Evolutionary conservation across 2,113 vertebrate species (phyloP), one percentile per base, ranked within the genome.

Genomic region (Notothenia coriiceps): DNA sequence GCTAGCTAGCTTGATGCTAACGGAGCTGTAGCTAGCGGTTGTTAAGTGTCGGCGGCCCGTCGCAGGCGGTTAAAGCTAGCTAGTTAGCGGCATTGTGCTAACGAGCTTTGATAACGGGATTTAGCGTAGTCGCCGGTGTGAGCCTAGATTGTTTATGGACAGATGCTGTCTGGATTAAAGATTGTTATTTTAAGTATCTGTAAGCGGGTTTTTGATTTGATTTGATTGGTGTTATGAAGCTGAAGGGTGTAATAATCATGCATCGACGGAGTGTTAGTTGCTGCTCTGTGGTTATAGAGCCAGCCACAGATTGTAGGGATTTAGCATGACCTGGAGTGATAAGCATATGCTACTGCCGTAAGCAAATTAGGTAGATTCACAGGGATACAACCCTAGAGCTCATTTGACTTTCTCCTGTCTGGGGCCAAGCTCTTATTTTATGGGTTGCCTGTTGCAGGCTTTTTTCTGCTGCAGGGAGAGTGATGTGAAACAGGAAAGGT

Each of bases 31-130:
- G 72, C 62, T 66, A 47, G 47, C 70, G 61, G 55, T 7, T 61
- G 73, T 71, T 71, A 86, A 91, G 92, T 83, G 85, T 91, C 87
- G 89, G 74, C 82, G 85, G 88, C 90, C 88, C 82, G 69, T 67
- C 61, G 84, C 80, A 66, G 74, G 43, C 83, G 80, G 55, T 83
- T 77, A 84, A 79, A 88, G 87, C 88, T 86, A 90, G 85, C 90
- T 91, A 93, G 90, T 93, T 91, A 93, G 91, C 88, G 80, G 78
- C 74, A 44, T 72, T 79, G 57, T 66, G 91, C 88, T 94, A 94
- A 90, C 90, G 2, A 89, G 93, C 91, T 84, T 82, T 88, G 62
- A 89, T 91, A 91, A 89, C 89, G 88, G 90, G 77, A 87, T 64
- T 91, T 83, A 60, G 66, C 57, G 72, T 54, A 20, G 68, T 49